Evolutionary conservation across 2,888 invertebrate species (phyloP).

Genomic region (Heterodera filipjevi): DNA sequence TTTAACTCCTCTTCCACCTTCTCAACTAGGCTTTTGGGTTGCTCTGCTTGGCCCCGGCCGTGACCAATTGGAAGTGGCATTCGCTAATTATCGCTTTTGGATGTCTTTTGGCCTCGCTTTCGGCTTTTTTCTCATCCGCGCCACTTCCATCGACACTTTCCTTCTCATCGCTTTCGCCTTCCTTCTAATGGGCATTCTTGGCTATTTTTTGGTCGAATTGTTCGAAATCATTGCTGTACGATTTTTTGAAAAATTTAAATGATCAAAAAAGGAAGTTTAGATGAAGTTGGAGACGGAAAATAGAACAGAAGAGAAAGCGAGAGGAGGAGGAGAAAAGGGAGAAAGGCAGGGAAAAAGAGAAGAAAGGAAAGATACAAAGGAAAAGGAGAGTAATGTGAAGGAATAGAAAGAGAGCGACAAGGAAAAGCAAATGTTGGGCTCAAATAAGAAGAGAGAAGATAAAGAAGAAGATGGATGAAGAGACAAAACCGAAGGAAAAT

Average conservation of each 20-base stretch:
- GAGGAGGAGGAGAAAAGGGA: neutral
- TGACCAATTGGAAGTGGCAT: conserved; percentile 81
- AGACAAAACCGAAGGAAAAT: neutral
- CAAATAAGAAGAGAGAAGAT: neutral
- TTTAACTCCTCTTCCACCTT: neutral
- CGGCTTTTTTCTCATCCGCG: conserved; percentile 80
- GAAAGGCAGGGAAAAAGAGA: neutral
- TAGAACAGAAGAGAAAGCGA: neutral
- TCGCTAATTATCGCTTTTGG: conserved; percentile 89
- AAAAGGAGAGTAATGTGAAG: neutral
- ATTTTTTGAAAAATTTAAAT: neutral
- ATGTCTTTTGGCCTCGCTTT: conserved; percentile 87
- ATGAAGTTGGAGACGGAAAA: neutral
- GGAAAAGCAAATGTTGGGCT: neutral
- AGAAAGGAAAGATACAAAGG: neutral
- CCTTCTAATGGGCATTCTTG: conserved; percentile 74
- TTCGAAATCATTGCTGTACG: conserved; percentile 54
- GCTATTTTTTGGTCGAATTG: conserved; percentile 74
- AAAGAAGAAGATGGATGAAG: neutral
- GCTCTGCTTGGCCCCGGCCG: conserved; percentile 77
- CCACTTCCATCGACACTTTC: conserved; percentile 64
- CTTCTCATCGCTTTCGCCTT: conserved; percentile 54
- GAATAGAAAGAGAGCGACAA: neutral
- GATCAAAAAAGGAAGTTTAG: neutral
- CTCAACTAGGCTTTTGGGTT: conserved; percentile 74